Percentiles rank a stretch among this genome's conserved stretches.
These are phyloP conservation scores for Alligator sinensis DNA, from an alignment of 2,113 vertebrate genomes.

Conservation along the genomic window DNA sequence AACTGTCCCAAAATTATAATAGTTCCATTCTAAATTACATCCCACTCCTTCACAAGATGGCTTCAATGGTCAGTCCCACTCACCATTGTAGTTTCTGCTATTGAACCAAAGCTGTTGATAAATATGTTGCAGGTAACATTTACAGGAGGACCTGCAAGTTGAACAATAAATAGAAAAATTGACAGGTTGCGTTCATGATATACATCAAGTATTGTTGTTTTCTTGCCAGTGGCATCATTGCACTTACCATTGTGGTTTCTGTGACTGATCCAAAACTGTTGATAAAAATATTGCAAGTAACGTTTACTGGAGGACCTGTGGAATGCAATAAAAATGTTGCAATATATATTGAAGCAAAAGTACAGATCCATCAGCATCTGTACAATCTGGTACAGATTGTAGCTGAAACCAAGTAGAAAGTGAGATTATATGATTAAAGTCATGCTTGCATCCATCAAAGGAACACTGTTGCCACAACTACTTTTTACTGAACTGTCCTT, in stretches of 20 bases:
- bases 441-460: background rate
- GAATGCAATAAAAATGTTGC: constrained; percentile 93
- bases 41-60: constrained; percentile 84
- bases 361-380: constrained; percentile 77
- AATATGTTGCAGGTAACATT: constrained; percentile 99
- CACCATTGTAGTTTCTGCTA: constrained; percentile 99
- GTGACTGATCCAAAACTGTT: constrained; percentile 99
- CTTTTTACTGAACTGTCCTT: background rate
- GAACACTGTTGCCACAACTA: background rate
- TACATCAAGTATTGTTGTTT: constrained; percentile 79
- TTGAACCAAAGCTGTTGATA: constrained; percentile 99
- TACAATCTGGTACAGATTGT: constrained; percentile 72
- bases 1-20: background rate
- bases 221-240: constrained; percentile 78
- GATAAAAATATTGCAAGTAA: constrained; percentile 99
- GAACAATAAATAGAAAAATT: constrained; percentile 93
- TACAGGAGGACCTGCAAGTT: constrained; percentile 98
- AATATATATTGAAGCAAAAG: constrained; percentile 81
- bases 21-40: constrained; percentile 42
- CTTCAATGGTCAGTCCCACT: constrained; percentile 89
- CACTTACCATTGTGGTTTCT: constrained; percentile 97
- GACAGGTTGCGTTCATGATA: constrained; percentile 86
- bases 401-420: constrained; percentile 73
- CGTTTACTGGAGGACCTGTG: constrained; percentile 97
- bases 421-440: constrained; percentile 65